Evolutionary conservation across 1,140 invertebrate species (phyloP).

Genomic region (Spodoptera litura): DNA sequence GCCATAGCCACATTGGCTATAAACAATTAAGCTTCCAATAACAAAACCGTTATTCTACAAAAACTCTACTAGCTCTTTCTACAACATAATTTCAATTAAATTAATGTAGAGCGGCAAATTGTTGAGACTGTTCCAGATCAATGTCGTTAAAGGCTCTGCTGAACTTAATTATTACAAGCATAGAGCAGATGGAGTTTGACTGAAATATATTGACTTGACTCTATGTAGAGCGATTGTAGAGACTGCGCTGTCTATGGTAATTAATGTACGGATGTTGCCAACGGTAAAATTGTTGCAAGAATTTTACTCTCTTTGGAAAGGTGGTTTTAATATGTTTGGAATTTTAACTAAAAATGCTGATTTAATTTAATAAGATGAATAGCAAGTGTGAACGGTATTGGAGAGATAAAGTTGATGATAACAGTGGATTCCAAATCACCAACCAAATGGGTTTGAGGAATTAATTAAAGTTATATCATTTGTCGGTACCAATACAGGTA

Average conservation of each 20-base stretch:
- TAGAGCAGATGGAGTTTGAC: neutral
- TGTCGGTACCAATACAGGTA: too few relatives aligned
- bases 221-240: neutral
- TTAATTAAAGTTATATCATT: too few relatives aligned
- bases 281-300: constrained; percentile 19
- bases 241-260: neutral
- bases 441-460: too few relatives aligned
- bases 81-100: neutral
- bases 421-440: too few relatives aligned
- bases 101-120: constrained; percentile 20
- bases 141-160: neutral
- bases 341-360: neutral
- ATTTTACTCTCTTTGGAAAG: too few relatives aligned
- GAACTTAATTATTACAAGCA: neutral
- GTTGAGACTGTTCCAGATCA: too few relatives aligned
- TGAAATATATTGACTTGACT: constrained; percentile 8
- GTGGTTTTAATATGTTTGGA: too few relatives aligned
- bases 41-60: too few relatives aligned
- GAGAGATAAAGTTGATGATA: too few relatives aligned
- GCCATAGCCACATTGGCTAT: too few relatives aligned
- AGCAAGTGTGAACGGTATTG: too few relatives aligned
- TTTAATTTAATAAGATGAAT: neutral
- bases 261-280: constrained; percentile 8
- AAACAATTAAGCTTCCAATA: neutral
- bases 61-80: neutral